Evolutionary conservation across 2,113 vertebrate species (phyloP), one percentile per base, ranked within the genome.

Genomic region (Mola mola): DNA sequence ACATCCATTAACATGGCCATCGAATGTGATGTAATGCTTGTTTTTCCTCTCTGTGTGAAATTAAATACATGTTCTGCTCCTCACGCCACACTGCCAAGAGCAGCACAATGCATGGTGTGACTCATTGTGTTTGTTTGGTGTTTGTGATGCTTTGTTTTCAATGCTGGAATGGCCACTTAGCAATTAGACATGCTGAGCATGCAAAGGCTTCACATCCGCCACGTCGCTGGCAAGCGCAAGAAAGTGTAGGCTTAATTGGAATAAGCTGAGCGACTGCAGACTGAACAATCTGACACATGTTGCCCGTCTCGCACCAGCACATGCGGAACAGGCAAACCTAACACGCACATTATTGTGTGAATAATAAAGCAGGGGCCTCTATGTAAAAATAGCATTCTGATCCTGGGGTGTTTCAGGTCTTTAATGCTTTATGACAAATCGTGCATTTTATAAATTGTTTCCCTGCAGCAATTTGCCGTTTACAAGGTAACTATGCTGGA

Each of bases 101-200:
- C 56, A 38, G 34, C 16, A 53, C 65, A 79, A 60, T 44, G 31
- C 60, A 62, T 12, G 31, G 34, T 49, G 72, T 85, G 84, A 90
- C 59, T 87, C 81, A 84, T 34, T 17, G 15, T 82, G 63, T 86
- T 82, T 88, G 81, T 85, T 88, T 72, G 69, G 36, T 61, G 25
- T 78, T 66, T 79, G 83, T 56, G 29, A 73, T 71, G 77, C 78
- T 79, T 78, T 81, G 75, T 82, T 87, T 82, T 76, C 81, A 56
- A 53, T 52, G 41, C 67, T 62, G 63, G 59, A 61, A 73, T 58
- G 75, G 65, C 78, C 78, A 83, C 82, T 85, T 79, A 81, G 62
- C 68, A 86, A 87, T 89, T 85, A 85, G 81, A 86, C 85, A 88
- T 63, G 67, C 75, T 77, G 79, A 86, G 84, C 82, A 80, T 75